phyloP scores from a whole-genome alignment of 1,140 invertebrate genomes.

The Lordiphosa clarofinis region DNA sequence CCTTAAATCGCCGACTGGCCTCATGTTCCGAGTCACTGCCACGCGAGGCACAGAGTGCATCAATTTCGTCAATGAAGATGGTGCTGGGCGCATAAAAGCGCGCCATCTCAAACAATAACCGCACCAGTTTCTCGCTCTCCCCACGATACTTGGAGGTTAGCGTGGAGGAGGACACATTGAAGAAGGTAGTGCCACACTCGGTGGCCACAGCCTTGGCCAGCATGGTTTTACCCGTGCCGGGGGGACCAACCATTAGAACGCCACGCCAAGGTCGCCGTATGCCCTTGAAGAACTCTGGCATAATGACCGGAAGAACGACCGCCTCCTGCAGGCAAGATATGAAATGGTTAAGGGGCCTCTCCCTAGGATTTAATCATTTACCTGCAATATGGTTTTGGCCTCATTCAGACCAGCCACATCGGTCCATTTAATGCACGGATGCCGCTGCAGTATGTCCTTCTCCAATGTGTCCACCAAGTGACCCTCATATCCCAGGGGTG shows the following conservation, averaged over 20 bases:
- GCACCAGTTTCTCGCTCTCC: conserved; percentile 98
- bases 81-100: conserved; percentile 99
- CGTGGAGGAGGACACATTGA: conserved; percentile 98
- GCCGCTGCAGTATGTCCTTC: conserved; percentile 97
- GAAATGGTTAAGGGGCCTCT: background rate
- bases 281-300: conserved; percentile 99
- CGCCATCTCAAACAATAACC: conserved; percentile 99
- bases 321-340: conserved; percentile 89
- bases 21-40: conserved; percentile 99
- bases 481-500: conserved; percentile 87
- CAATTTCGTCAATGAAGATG: conserved; percentile 99
- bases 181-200: conserved; percentile 99
- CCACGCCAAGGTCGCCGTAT: conserved; percentile 94
- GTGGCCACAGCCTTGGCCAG: conserved; percentile 99
- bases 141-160: conserved; percentile 99
- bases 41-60: conserved; percentile 96
- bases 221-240: conserved; percentile 99
- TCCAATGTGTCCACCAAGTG: conserved; percentile 91
- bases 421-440: conserved; percentile 97
- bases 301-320: conserved; percentile 96
- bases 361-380: background rate
- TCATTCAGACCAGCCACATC: conserved; percentile 98
- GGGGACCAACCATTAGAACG: conserved; percentile 83
- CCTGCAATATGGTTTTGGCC: conserved; percentile 91
- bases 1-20: conserved; percentile 98